phyloP scores from a whole-genome alignment of 2,888 invertebrate genomes.

The Eutolmus rufibarbis region DNA sequence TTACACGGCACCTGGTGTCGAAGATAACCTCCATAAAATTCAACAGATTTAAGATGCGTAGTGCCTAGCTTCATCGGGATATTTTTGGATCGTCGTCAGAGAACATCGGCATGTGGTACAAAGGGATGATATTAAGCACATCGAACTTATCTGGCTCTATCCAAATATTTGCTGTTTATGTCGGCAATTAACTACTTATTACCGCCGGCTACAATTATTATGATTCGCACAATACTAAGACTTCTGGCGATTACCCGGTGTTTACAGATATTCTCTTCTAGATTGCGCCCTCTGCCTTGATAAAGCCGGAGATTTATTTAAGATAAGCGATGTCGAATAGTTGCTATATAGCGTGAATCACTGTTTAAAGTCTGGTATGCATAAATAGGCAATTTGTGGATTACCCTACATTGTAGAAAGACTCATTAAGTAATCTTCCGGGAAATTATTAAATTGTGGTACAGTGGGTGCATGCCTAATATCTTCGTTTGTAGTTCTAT shows the following conservation, averaged over 20 bases:
- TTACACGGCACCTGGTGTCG: not conserved
- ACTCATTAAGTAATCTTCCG: not conserved
- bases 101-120: not conserved
- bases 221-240: not conserved
- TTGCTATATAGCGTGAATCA: slow-evolving; percentile 22
- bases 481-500: not conserved
- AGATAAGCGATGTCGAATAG: slow-evolving; percentile 6
- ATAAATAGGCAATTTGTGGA: not conserved
- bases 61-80: not conserved
- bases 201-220: not conserved
- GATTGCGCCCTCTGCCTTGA: slow-evolving; percentile 3
- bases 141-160: not conserved
- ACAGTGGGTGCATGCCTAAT: not conserved
- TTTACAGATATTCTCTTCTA: not conserved
- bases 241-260: not conserved
- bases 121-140: not conserved
- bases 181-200: slow-evolving; percentile 1
- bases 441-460: not conserved
- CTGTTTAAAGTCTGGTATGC: not conserved
- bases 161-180: not conserved
- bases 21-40: not conserved
- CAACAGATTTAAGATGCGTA: not conserved
- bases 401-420: not conserved
- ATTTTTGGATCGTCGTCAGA: not conserved
- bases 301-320: not conserved